Evolutionary conservation across 2,797 vertebrate genomes (phyloP).

Genomic region (Heteromormyrus szaboi): DNA sequence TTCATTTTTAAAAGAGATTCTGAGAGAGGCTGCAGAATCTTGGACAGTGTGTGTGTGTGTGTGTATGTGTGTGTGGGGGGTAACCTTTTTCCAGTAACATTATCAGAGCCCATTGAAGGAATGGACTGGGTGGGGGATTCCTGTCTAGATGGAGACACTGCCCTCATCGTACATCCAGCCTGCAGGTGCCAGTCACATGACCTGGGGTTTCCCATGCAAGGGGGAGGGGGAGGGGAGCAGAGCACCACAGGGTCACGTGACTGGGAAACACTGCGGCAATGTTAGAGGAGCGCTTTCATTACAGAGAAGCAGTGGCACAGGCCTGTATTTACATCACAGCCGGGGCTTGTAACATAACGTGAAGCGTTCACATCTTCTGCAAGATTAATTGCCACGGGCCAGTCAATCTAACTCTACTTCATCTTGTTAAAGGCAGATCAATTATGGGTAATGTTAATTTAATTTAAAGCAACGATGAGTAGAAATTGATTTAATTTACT

Average conservation of each 20-base stretch:
- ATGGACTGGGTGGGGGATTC: not conserved
- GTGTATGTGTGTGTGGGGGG: not conserved
- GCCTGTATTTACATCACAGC: not conserved
- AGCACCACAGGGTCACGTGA: not conserved
- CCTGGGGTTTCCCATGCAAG: not conserved
- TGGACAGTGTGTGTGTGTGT: constrained; percentile 26
- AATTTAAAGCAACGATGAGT: not conserved
- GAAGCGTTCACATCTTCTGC: not conserved
- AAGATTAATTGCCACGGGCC: not conserved
- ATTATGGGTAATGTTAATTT: constrained; percentile 1
- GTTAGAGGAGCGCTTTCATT: not conserved
- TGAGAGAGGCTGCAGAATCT: constrained; percentile 25
- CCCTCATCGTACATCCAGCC: not conserved
- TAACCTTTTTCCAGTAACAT: not conserved
- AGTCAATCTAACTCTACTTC: not conserved
- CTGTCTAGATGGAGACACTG: not conserved
- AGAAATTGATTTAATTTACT: not conserved
- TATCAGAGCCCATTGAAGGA: not conserved
- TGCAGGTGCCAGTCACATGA: not conserved
- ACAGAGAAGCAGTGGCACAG: not conserved
- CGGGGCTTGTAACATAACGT: not conserved
- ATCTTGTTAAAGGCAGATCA: not conserved
- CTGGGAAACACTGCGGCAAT: not conserved
- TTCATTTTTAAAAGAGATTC: constrained; percentile 30
- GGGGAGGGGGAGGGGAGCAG: not conserved